Conservation (phyloP, 2,888 invertebrate species). For the Melikaiella ostensackeni region DNA sequence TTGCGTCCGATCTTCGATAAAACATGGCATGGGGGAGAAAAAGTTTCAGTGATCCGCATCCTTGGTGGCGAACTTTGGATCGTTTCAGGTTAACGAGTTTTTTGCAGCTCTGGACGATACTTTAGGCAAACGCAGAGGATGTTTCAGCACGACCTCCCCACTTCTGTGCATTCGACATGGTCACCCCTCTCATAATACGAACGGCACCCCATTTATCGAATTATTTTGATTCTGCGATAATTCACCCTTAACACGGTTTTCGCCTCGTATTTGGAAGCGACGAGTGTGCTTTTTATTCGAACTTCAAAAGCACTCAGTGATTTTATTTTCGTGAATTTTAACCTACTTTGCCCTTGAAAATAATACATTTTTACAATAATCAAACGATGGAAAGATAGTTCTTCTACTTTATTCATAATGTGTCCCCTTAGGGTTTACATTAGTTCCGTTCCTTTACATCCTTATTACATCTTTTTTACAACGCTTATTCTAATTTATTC, state of each 20-base stretch:
- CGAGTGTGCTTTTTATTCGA: background rate
- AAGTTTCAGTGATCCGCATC: constrained; percentile 8
- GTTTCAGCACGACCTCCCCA: constrained; percentile 64
- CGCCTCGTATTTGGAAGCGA: constrained; percentile 49
- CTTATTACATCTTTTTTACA: no score
- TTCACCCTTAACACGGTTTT: constrained; percentile 72
- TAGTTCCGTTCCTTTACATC: no score
- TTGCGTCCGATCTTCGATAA: constrained; percentile 15
- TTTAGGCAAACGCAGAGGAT: constrained; percentile 55
- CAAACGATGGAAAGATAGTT: no score
- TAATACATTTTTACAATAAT: no score
- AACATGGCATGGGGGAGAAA: constrained; percentile 3
- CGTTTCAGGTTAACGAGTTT: constrained; percentile 48
- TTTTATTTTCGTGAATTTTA: no score
- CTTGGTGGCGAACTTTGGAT: constrained; percentile 39
- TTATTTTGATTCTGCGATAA: constrained; percentile 76
- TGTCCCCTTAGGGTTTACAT: no score
- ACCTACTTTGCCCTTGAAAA: no score
- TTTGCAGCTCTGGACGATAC: constrained; percentile 54
- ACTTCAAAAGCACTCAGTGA: no score
- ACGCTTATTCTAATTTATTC: no score
- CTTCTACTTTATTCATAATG: no score
- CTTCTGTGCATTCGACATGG: constrained; percentile 59
- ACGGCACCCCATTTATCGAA: constrained; percentile 71
- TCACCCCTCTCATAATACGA: constrained; percentile 64